Evolutionary conservation across 2,888 invertebrate species (phyloP).

Genomic region (Ctena decussata): DNA sequence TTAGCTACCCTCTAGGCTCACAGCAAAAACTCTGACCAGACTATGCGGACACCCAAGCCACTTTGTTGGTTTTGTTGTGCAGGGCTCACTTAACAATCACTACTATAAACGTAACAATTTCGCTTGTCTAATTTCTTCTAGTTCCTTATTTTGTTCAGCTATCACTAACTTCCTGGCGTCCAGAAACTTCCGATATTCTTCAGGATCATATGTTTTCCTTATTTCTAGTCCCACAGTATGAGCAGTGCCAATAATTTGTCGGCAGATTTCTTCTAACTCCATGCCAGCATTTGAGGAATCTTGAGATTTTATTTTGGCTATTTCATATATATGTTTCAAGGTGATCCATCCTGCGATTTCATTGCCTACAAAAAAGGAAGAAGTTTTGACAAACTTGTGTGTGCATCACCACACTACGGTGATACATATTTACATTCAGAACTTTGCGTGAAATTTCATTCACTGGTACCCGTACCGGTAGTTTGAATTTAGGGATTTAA

Average conservation of each 20-base stretch:
- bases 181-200: conserved; percentile 93
- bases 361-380: conserved; percentile 88
- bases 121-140: conserved; percentile 95
- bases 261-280: conserved; percentile 89
- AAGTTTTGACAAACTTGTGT: no score
- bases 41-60: no score
- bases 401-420: no score
- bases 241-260: conserved; percentile 93
- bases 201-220: conserved; percentile 92
- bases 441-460: no score
- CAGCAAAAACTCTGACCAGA: no score
- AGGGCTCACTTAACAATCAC: no score
- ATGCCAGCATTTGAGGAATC: conserved; percentile 90
- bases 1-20: no score
- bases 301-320: conserved; percentile 97
- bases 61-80: no score
- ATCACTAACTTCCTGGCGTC: conserved; percentile 91
- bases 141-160: conserved; percentile 91
- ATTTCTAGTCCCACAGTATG: conserved; percentile 94
- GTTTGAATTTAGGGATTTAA: no score
- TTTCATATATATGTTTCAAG: conserved; percentile 98
- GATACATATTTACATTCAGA: no score
- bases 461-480: no score
- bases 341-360: conserved; percentile 96
- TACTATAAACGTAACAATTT: conserved; percentile 92